Percentiles rank a stretch among this genome's conserved stretches.
Evolutionary conservation across 2,888 invertebrate species (phyloP).

Genomic region (Baccha elongata): DNA sequence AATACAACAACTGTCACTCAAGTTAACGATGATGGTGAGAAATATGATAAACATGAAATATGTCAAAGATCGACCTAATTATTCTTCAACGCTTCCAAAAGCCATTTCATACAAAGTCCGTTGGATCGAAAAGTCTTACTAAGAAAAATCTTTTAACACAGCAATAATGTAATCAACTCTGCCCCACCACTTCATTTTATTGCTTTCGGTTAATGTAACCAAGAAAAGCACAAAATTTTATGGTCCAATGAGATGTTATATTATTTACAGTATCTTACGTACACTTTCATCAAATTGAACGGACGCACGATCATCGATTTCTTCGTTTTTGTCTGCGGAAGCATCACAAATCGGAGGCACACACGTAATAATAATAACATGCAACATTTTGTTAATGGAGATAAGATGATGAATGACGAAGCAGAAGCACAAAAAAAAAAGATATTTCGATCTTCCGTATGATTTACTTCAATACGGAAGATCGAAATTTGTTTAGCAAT

Average conservation of each 20-base stretch:
- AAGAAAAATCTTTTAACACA: constrained; percentile 28
- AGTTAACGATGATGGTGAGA: constrained; percentile 36
- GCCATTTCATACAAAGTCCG: constrained; percentile 7
- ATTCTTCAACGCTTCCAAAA: constrained; percentile 10
- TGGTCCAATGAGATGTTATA: constrained; percentile 28
- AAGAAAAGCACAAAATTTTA: constrained; percentile 22
- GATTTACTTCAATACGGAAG: constrained; percentile 1
- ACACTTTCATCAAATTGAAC: constrained; percentile 28
- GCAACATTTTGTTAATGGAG: not conserved
- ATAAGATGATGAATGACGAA: constrained; percentile 3
- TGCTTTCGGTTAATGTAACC: constrained; percentile 3
- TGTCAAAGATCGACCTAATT: constrained; percentile 68
- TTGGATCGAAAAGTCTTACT: not conserved
- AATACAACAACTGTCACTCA: constrained; percentile 11
- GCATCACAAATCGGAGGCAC: not conserved
- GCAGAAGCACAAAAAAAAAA: too few relatives aligned
- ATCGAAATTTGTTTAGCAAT: too few relatives aligned
- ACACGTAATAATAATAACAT: not conserved
- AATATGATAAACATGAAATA: constrained; percentile 11
- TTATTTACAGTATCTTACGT: constrained; percentile 24
- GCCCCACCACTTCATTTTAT: not conserved
- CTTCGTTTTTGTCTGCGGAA: not conserved
- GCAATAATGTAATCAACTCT: not conserved
- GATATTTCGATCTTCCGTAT: too few relatives aligned
- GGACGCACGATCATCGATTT: not conserved